Evolutionary conservation across 2,888 invertebrate species (phyloP), one percentile per base, ranked within the genome.

Genomic region (Kryphioiulus occultus): DNA sequence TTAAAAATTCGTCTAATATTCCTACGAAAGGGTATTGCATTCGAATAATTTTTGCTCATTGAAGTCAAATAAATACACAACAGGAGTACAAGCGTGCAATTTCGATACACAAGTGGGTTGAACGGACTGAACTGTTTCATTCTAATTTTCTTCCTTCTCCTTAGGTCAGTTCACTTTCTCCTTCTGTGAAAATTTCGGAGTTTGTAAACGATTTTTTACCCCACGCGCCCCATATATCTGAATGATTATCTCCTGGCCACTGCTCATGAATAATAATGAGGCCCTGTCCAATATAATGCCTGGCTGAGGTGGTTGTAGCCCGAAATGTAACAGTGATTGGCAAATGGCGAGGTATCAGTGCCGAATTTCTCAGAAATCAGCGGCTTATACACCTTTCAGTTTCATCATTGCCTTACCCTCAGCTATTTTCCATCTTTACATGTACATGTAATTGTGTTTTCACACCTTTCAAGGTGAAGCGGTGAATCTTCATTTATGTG

Each of bases 131-230:
- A 68, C 10, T 26, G 26, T 78, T 78, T 30, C 78, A 78, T 78
- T 78, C 15, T 78, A 78, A 78, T 78, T 78, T 78, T 32, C 78
- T 78, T 30, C 17, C 78, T 78, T 78, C 78, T 78, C 17, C 30
- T 78, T 78, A 78, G 78, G 78, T 78, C 78, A 78, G 78, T 78
- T 78, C 78, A 78, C 78, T 78, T 78, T 78, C 78, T 30, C 78
- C 78, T 0, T 78, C 17, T 78, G 78, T 78, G 78, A 32, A 78
- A 78, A 78, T 32, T 30, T 3, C 17, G 30, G 78, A 78, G 17
- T 78, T 17, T 26, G 30, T 78, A 78, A 32, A 26, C 30, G 30
- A 17, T 30, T 78, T 78, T 78, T 78, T 78, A 78, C 78, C 30
- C 78, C 17, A 30, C 26, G 30, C 78, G 78, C 78, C 78, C 78